Conservation (phyloP, 2,888 invertebrate species). For the Lagria hirta region DNA sequence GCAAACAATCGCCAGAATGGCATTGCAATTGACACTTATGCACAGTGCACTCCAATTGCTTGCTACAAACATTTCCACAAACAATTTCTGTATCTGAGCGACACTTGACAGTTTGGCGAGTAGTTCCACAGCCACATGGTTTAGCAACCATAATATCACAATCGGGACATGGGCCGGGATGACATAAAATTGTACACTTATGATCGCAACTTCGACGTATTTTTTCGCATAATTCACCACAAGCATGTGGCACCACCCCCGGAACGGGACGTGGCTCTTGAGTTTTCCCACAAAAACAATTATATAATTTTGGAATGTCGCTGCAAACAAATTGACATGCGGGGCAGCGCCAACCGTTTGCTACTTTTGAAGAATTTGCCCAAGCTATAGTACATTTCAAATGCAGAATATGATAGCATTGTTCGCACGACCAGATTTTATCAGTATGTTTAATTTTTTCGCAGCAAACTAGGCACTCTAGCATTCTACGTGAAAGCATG, state of each 20-base stretch:
- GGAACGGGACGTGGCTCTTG: constrained; percentile 75
- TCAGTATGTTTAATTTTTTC: constrained; percentile 79
- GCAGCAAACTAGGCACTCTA: constrained; percentile 95
- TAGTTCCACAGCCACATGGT: constrained; percentile 76
- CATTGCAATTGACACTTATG: constrained; percentile 76
- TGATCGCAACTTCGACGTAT: constrained; percentile 61
- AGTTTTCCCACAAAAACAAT: constrained; percentile 87
- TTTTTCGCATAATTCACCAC: constrained; percentile 83
- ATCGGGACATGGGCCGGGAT: constrained; percentile 93
- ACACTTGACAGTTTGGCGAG: constrained; percentile 69
- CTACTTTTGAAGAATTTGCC: constrained; percentile 78
- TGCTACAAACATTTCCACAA: constrained; percentile 75
- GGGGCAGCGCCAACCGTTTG: constrained; percentile 92
- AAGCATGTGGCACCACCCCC: constrained; percentile 83
- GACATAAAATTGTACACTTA: constrained; percentile 80
- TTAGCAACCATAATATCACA: constrained; percentile 76
- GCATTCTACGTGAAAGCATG: constrained; percentile 75
- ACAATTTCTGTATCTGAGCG: constrained; percentile 69
- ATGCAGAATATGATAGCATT: constrained; percentile 92
- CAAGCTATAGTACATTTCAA: constrained; percentile 87
- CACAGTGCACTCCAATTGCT: constrained; percentile 71
- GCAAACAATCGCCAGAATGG: constrained; percentile 76
- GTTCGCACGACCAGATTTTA: constrained; percentile 86
- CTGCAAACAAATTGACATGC: constrained; percentile 85
- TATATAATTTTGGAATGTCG: constrained; percentile 76